A percentile compares a stretch with the other conserved stretches of the same genome.
Conservation (phyloP, 2,113 vertebrate species). For the Sapajus apella region DNA sequence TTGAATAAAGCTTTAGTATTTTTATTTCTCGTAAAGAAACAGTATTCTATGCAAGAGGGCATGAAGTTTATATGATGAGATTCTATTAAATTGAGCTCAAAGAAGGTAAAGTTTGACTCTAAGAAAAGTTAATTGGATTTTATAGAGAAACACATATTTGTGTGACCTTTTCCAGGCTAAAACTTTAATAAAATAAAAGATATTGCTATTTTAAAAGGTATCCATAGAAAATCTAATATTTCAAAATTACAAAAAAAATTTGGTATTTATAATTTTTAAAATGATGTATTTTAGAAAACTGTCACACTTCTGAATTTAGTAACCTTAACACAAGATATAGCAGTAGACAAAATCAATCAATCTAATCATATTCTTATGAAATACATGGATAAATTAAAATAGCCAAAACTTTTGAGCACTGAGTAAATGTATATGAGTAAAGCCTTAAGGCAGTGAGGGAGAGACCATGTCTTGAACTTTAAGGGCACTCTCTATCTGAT, state of each 20-base stretch:
- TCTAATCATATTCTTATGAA: not conserved
- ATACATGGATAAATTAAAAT: not conserved
- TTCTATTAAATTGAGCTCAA: conserved; percentile 69
- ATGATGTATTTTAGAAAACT: not conserved
- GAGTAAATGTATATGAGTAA: not conserved
- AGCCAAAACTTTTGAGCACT: not conserved
- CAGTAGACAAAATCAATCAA: not conserved
- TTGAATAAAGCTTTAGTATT: conserved; percentile 41
- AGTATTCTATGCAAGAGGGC: conserved; percentile 39
- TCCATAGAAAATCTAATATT: not conserved
- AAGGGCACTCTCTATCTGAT: not conserved
- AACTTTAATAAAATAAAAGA: conserved; percentile 58
- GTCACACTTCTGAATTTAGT: not conserved
- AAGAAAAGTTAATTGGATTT: conserved; percentile 50
- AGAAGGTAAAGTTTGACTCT: conserved; percentile 56
- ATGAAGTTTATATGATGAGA: conserved; percentile 62
- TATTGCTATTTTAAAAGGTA: conserved; percentile 20
- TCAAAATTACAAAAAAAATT: not conserved
- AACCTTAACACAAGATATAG: not conserved
- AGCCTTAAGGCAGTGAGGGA: not conserved
- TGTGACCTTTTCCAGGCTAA: conserved; percentile 68
- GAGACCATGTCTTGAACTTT: not conserved
- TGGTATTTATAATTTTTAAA: not conserved
- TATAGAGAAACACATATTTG: conserved; percentile 51
- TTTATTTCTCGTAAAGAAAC: conserved; percentile 62